phyloP scores from a whole-genome alignment of 2,888 invertebrate genomes.

The Andrena minutula region DNA sequence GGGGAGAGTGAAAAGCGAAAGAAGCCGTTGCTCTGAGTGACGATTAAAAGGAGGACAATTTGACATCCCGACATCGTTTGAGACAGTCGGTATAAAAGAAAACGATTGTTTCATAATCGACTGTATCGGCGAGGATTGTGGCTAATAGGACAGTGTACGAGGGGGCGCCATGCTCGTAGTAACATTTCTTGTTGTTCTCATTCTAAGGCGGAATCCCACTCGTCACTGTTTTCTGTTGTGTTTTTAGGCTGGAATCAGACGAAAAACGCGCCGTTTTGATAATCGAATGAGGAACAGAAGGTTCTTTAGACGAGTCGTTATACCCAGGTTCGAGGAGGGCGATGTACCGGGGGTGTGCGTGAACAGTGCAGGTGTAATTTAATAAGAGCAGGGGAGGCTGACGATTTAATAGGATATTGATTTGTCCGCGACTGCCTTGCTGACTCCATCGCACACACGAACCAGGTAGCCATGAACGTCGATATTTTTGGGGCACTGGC shows the following conservation, averaged over 20 bases:
- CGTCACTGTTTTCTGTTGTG: slow-evolving; percentile 82
- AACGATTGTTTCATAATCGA: slow-evolving; percentile 56
- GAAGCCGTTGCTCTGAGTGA: background rate
- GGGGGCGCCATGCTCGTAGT: slow-evolving; percentile 66
- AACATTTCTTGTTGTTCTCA: slow-evolving; percentile 78
- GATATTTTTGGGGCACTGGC: slow-evolving; percentile 83
- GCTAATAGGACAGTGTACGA: slow-evolving; percentile 48
- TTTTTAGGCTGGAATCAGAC: slow-evolving; percentile 78
- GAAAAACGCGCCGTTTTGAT: slow-evolving; percentile 77
- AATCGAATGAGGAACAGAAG: slow-evolving; percentile 59
- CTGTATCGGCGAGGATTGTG: slow-evolving; percentile 57
- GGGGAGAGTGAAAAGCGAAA: background rate
- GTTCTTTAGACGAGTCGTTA: slow-evolving; percentile 38
- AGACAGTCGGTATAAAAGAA: slow-evolving; percentile 43
- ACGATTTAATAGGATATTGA: slow-evolving; percentile 83
- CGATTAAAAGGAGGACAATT: background rate
- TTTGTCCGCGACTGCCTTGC: slow-evolving; percentile 79
- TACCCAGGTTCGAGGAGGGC: slow-evolving; percentile 39
- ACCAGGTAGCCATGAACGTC: slow-evolving; percentile 83
- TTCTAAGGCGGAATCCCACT: slow-evolving; percentile 79
- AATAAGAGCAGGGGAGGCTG: slow-evolving; percentile 79
- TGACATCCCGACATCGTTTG: background rate
- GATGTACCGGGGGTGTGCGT: slow-evolving; percentile 47
- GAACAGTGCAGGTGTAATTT: slow-evolving; percentile 76
- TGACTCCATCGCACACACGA: slow-evolving; percentile 71